phyloP scores from a whole-genome alignment of 2,113 vertebrate genomes.

The Pelusios castaneus region DNA sequence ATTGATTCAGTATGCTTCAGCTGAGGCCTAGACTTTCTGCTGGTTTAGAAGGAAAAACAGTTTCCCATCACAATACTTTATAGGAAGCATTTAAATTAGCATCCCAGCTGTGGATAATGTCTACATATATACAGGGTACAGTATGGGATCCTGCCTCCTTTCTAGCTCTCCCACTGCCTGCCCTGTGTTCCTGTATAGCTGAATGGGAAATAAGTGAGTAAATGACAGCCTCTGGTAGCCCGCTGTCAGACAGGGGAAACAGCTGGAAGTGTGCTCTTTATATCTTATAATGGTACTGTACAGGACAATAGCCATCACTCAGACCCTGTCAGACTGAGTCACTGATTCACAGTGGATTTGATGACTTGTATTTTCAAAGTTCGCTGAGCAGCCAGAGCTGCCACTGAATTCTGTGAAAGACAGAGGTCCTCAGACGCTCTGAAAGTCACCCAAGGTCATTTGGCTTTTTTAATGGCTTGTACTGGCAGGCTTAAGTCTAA shows the following conservation, averaged over 20 bases:
- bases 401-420: not conserved
- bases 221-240: not conserved
- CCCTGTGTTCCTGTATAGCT: not conserved
- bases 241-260: not conserved
- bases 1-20: slow-evolving; percentile 59
- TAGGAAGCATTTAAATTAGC: slow-evolving; percentile 9
- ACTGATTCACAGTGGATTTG: not conserved
- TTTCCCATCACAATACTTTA: not conserved
- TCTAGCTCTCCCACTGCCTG: not conserved
- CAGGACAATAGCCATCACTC: not conserved
- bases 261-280: not conserved
- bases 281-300: not conserved
- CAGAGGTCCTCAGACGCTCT: not conserved
- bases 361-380: not conserved
- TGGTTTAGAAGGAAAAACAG: slow-evolving; percentile 36
- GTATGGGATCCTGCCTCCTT: not conserved
- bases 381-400: not conserved
- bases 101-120: slow-evolving; percentile 6
- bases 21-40: slow-evolving; percentile 43
- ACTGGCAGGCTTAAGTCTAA: not conserved
- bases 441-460: not conserved
- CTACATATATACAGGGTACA: not conserved
- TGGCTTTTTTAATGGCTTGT: not conserved
- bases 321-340: not conserved
- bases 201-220: not conserved